These are phyloP conservation scores for Bilobella aurantiaca DNA, from an alignment of 1,140 invertebrate species.

Conservation along the genomic window DNA sequence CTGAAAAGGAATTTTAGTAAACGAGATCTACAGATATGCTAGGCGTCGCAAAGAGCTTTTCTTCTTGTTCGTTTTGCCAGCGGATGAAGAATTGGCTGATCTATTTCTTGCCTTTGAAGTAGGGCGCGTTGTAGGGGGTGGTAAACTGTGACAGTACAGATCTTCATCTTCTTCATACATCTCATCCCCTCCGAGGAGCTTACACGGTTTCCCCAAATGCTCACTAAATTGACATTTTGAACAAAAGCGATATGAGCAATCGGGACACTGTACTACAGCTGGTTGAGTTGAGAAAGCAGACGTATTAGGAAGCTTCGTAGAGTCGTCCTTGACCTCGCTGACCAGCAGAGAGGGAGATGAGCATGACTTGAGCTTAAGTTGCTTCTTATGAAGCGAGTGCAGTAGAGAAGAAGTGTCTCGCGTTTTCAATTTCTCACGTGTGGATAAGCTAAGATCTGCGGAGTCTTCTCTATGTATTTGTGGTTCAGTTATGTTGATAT, in stretches of 20 bases:
- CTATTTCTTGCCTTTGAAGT: neutral
- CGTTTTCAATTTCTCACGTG: neutral
- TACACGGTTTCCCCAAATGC: constrained; percentile 19
- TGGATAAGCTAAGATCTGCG: no score
- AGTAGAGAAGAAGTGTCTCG: neutral
- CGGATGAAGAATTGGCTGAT: neutral
- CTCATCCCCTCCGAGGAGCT: constrained; percentile 15
- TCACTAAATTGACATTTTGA: constrained; percentile 17
- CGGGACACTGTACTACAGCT: constrained; percentile 16
- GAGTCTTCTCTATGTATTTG: no score
- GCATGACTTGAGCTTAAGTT: constrained; percentile 3
- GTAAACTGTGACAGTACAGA: neutral
- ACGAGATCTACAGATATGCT: neutral
- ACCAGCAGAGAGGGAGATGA: neutral
- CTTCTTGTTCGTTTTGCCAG: neutral
- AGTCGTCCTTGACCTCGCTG: constrained; percentile 9
- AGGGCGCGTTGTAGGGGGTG: neutral
- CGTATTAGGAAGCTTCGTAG: neutral
- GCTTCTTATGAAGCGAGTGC: neutral
- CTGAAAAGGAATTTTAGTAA: no score
- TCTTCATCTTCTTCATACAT: neutral
- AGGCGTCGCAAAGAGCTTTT: neutral
- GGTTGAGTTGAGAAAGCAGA: neutral
- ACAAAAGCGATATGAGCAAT: constrained; percentile 22
- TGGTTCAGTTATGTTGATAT: no score